A percentile compares a stretch with the other conserved stretches of the same genome.
phyloP scores from a whole-genome alignment of 2,888 invertebrate species.

The Acanthosoma haemorrhoidale region DNA sequence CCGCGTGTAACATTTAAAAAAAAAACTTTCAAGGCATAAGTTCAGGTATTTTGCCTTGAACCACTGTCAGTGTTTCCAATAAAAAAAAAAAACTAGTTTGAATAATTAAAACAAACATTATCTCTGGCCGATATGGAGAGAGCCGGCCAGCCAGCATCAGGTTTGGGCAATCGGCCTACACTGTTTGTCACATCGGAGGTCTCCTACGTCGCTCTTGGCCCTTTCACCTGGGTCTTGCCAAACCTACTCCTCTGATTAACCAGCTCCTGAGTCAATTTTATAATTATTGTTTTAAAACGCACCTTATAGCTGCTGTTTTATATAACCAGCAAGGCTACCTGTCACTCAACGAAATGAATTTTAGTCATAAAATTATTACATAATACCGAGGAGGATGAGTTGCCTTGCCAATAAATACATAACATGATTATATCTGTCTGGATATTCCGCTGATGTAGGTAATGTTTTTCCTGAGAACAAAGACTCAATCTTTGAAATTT shows the following conservation, averaged over 20 bases:
- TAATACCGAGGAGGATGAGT: no score
- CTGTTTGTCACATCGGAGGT: background rate
- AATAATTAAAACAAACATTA: conserved; percentile 4
- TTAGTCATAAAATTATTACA: no score
- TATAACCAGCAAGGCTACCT: background rate
- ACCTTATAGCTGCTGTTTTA: background rate
- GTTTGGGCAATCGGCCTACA: background rate
- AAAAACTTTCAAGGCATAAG: no score
- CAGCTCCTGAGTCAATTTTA: background rate
- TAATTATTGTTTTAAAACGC: conserved; percentile 3
- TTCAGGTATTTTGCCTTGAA: background rate
- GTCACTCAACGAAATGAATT: no score
- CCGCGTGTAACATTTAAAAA: no score
- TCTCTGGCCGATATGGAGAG: no score
- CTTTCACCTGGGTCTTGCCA: background rate
- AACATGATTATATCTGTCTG: no score
- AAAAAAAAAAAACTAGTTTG: conserved; percentile 6
- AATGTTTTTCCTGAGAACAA: no score
- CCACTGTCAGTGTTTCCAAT: background rate
- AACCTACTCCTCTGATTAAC: background rate
- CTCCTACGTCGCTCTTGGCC: background rate
- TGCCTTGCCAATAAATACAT: no score
- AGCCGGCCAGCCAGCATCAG: background rate
- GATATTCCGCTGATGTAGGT: no score
- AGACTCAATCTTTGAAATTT: no score